A percentile compares a stretch with the other conserved stretches of the same genome.
Evolutionary conservation across 2,888 invertebrate genomes (phyloP).

Genomic region (Thecophora atra): DNA sequence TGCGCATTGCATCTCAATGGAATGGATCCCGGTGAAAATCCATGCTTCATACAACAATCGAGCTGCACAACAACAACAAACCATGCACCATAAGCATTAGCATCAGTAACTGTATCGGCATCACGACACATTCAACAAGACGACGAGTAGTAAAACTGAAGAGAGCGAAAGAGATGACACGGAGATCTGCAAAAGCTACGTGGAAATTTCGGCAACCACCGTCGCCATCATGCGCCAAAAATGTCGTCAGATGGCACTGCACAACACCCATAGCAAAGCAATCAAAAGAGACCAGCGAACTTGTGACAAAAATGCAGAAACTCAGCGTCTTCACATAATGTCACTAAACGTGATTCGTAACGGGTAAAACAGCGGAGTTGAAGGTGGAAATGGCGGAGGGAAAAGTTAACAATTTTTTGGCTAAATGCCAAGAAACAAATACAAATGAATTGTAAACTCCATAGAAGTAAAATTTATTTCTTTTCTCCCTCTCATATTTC

Average conservation of each 20-base stretch:
- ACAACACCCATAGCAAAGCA: not conserved
- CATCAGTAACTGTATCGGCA: conserved; percentile 13
- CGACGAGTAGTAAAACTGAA: conserved; percentile 1
- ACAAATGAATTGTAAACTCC: too few species aligned
- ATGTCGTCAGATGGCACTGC: conserved; percentile 39
- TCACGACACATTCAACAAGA: not conserved
- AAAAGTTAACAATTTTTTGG: not conserved
- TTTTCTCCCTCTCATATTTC: too few species aligned
- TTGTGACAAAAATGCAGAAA: not conserved
- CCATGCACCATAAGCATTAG: not conserved
- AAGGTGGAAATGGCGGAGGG: not conserved
- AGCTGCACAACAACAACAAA: conserved; percentile 7
- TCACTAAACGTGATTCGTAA: not conserved
- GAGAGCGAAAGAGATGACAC: conserved; percentile 29
- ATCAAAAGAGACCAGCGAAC: not conserved
- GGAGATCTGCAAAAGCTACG: conserved; percentile 36
- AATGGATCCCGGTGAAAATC: conserved; percentile 33
- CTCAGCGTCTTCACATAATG: not conserved
- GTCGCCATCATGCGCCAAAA: conserved; percentile 33
- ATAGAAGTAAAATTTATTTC: too few species aligned
- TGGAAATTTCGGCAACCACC: conserved; percentile 49
- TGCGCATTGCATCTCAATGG: conserved; percentile 40
- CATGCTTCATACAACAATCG: conserved; percentile 8
- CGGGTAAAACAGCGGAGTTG: not conserved
- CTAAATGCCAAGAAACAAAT: not conserved